phyloP scores from a whole-genome alignment of 2,797 vertebrate species.

The Cynopterus sphinx region DNA sequence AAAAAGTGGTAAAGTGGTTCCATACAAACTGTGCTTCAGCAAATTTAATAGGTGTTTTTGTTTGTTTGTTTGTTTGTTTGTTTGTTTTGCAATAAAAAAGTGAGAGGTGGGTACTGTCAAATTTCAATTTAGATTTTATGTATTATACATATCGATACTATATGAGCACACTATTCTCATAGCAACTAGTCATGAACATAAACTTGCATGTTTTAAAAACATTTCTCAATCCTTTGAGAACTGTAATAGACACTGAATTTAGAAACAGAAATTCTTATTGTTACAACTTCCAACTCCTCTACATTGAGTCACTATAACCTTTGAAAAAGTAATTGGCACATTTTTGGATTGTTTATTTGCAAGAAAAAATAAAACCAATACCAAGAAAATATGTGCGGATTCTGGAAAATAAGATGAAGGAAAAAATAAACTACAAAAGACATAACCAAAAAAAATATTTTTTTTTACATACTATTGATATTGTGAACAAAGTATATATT shows the following conservation, averaged over 20 bases:
- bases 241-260: not conserved
- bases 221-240: not conserved
- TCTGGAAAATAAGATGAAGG: not conserved
- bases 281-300: not conserved
- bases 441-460: conserved; percentile 26
- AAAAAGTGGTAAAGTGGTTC: not conserved
- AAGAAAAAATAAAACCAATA: conserved; percentile 40
- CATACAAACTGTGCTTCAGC: not conserved
- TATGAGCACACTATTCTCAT: conserved; percentile 9
- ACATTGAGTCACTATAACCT: not conserved
- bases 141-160: not conserved
- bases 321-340: conserved; percentile 1
- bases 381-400: not conserved
- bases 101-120: not conserved
- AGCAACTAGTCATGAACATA: conserved; percentile 31
- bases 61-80: not conserved
- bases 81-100: conserved; percentile 29
- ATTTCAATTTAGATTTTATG: conserved; percentile 34
- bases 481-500: not conserved
- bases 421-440: not conserved
- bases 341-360: not conserved
- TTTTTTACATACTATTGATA: not conserved
- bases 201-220: conserved; percentile 34
- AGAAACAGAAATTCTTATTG: conserved; percentile 43
- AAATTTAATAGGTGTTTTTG: not conserved